Percentiles rank a stretch among this genome's conserved stretches.
phyloP scores from a whole-genome alignment of 2,113 vertebrate genomes.

The Thomomys bottae region DNA sequence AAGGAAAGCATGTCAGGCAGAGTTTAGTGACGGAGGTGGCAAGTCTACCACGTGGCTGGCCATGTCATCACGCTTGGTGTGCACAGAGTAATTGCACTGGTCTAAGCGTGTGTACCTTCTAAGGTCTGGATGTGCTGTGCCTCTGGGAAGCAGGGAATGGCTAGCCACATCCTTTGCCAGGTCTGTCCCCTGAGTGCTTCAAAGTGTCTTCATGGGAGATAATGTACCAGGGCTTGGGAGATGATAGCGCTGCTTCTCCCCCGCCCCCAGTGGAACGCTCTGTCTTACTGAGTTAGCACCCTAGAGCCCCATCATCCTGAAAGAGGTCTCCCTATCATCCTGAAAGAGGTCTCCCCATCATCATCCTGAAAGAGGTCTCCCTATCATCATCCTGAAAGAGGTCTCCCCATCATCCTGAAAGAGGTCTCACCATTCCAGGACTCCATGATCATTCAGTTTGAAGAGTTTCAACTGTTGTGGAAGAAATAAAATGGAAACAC shows the following conservation, averaged over 20 bases:
- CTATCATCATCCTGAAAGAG: not conserved
- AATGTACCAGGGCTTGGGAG: rapidly evolving
- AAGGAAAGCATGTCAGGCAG: not conserved
- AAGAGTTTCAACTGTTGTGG: not conserved
- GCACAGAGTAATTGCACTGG: rapidly evolving
- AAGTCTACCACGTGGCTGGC: rapidly evolving
- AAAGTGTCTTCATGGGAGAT: not conserved
- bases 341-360: not conserved
- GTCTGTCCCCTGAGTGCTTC: not conserved
- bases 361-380: not conserved
- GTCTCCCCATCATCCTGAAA: not conserved
- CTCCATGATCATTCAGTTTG: not conserved
- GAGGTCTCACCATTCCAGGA: not conserved
- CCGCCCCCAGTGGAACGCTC: rapidly evolving
- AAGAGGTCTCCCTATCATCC: not conserved
- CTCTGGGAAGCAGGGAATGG: too few species aligned
- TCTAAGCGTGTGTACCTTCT: too few species aligned
- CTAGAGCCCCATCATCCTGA: not conserved
- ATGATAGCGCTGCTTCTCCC: rapidly evolving
- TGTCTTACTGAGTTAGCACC: rapidly evolving
- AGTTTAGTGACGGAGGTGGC: not conserved
- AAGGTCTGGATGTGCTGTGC: rapidly evolving
- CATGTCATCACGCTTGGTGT: not conserved
- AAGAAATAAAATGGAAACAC: not conserved
- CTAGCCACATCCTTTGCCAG: rapidly evolving